Percentiles rank a stretch among this genome's conserved stretches.
These are phyloP conservation scores for Sinocyclocheilus maitianheensis DNA, from an alignment of 2,113 vertebrate species.

Conservation along the genomic window DNA sequence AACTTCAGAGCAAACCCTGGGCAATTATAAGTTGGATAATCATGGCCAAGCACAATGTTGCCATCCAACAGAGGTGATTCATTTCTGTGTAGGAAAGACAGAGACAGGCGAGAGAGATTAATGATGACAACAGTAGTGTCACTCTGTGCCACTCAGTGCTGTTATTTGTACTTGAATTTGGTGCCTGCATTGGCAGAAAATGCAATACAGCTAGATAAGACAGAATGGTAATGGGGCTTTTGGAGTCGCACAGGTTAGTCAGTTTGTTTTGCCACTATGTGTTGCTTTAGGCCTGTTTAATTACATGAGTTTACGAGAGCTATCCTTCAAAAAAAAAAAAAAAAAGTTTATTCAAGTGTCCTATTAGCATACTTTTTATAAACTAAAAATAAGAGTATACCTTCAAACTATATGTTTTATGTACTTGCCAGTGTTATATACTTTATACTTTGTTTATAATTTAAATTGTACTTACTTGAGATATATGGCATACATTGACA, in stretches of 20 bases:
- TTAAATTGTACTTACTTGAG: too few species aligned
- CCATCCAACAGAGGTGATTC: conserved; percentile 65
- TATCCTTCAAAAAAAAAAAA: not conserved
- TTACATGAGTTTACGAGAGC: not conserved
- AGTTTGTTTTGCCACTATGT: not conserved
- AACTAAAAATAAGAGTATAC: too few species aligned
- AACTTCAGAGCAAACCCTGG: conserved; percentile 65
- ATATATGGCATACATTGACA: too few species aligned
- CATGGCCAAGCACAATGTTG: conserved; percentile 69
- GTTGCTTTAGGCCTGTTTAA: not conserved
- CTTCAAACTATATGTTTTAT: too few species aligned
- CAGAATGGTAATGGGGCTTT: not conserved
- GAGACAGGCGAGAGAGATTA: conserved; percentile 66
- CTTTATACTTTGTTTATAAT: too few species aligned
- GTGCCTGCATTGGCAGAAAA: conserved; percentile 28
- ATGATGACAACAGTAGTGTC: conserved; percentile 76
- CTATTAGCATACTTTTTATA: not conserved
- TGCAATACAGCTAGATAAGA: not conserved
- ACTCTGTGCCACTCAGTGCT: conserved; percentile 68
- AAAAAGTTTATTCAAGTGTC: not conserved
- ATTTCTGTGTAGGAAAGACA: conserved; percentile 68
- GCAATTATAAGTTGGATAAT: conserved; percentile 74
- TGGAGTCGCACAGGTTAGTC: not conserved
- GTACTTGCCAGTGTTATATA: too few species aligned
- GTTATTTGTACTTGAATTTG: conserved; percentile 41